phyloP scores from a whole-genome alignment of 2,888 invertebrate species.

The Pterostichus niger region DNA sequence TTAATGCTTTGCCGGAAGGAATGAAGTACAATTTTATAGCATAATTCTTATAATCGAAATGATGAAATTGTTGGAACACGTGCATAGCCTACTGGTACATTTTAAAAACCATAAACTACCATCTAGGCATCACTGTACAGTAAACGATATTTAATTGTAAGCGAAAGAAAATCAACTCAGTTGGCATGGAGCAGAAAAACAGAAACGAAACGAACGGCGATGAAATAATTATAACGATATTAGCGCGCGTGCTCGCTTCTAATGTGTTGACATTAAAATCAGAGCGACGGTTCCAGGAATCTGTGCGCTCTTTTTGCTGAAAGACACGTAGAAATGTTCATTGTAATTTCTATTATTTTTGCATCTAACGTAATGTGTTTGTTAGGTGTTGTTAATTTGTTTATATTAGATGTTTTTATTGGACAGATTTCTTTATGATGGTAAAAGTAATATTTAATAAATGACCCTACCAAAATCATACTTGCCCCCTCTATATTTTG shows the following conservation, averaged over 20 bases:
- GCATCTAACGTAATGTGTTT: background rate
- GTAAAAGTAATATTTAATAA: too few species aligned
- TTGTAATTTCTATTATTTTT: conserved; percentile 22
- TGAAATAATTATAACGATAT: conserved; percentile 55
- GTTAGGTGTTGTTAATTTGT: background rate
- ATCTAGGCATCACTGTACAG: conserved; percentile 1
- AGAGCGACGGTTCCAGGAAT: conserved; percentile 34
- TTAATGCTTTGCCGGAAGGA: too few species aligned
- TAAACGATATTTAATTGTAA: conserved; percentile 52
- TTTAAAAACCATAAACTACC: conserved; percentile 45
- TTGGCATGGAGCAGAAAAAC: conserved; percentile 37
- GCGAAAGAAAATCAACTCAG: conserved; percentile 37
- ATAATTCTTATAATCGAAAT: too few species aligned
- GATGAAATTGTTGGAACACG: conserved; percentile 5
- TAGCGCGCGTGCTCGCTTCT: conserved; percentile 42
- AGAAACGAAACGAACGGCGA: conserved; percentile 39
- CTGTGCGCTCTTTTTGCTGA: conserved; percentile 13
- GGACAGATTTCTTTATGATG: too few species aligned
- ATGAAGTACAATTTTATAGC: background rate
- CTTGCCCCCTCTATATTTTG: too few species aligned
- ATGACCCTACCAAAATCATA: too few species aligned
- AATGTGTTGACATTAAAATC: conserved; percentile 56
- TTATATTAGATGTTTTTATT: too few species aligned
- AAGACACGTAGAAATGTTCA: conserved; percentile 26
- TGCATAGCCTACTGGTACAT: conserved; percentile 12